Conservation (phyloP, 2,797 vertebrate species). For the Melanotaenia nigrans region DNA sequence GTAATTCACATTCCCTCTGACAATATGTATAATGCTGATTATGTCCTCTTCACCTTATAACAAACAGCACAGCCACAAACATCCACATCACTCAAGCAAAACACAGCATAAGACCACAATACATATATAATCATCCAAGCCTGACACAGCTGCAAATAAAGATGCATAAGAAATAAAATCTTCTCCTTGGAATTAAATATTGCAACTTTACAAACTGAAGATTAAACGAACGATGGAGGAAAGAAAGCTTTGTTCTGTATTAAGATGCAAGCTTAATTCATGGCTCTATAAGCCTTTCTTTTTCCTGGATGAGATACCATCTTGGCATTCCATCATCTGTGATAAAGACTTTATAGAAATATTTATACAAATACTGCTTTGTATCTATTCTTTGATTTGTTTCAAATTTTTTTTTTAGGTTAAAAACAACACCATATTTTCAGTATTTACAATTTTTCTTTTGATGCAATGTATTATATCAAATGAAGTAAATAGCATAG, state of each 20-base stretch:
- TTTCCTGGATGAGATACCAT: constrained; percentile 28
- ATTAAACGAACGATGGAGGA: constrained; percentile 70
- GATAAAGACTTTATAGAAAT: neutral
- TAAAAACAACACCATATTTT: too few relatives aligned
- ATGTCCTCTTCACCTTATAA: too few relatives aligned
- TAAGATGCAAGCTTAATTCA: constrained; percentile 46
- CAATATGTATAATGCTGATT: too few relatives aligned
- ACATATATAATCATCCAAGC: too few relatives aligned
- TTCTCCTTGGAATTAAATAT: constrained; percentile 67
- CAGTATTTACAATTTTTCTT: too few relatives aligned
- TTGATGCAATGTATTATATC: too few relatives aligned
- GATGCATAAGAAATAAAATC: constrained; percentile 4
- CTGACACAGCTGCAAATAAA: too few relatives aligned
- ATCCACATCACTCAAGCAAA: too few relatives aligned
- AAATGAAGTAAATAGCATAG: neutral
- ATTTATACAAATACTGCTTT: neutral
- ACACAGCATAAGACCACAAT: too few relatives aligned
- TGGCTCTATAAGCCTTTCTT: constrained; percentile 43
- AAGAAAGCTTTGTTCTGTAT: constrained; percentile 51
- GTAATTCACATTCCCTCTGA: too few relatives aligned
- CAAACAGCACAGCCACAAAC: too few relatives aligned
- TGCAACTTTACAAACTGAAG: constrained; percentile 59
- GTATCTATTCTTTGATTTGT: neutral
- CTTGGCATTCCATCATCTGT: constrained; percentile 8
- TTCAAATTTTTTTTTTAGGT: too few relatives aligned